These are phyloP conservation scores for Xiphorhynchus elegans DNA, from an alignment of 2,113 vertebrate genomes.

Conservation along the genomic window DNA sequence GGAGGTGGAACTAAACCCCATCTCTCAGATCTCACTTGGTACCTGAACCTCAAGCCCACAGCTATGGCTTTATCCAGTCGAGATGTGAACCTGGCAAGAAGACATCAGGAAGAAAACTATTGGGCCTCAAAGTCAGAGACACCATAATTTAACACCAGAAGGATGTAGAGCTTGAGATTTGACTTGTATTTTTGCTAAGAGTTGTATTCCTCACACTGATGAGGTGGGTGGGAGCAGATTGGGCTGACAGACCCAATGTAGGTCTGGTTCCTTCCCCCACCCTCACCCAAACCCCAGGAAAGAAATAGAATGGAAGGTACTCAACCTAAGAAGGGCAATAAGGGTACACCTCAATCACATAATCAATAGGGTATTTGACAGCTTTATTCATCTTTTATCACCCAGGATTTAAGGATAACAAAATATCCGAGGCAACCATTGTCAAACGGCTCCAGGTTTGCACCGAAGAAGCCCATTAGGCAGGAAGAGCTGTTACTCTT, in stretches of 20 bases:
- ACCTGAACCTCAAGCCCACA: background rate
- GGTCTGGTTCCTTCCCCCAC: background rate
- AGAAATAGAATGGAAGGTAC: background rate
- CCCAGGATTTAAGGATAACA: background rate
- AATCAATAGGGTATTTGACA: conserved; percentile 46
- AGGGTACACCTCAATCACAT: background rate
- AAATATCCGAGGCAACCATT: conserved; percentile 9
- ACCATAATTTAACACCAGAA: background rate
- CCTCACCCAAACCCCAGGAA: background rate
- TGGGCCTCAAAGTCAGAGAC: background rate
- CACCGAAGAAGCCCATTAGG: background rate
- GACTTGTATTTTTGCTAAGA: background rate
- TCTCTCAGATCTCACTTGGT: background rate
- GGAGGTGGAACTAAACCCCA: background rate
- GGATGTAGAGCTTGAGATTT: background rate
- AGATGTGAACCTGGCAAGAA: background rate
- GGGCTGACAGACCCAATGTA: background rate
- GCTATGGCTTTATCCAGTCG: background rate
- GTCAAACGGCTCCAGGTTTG: background rate
- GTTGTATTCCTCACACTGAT: background rate
- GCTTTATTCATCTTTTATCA: conserved; percentile 56
- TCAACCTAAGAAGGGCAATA: background rate
- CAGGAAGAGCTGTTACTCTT: background rate
- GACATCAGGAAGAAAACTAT: background rate
- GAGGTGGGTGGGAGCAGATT: background rate